phyloP scores from a whole-genome alignment of 1,140 invertebrate genomes.

The Zaprionus davidi region DNA sequence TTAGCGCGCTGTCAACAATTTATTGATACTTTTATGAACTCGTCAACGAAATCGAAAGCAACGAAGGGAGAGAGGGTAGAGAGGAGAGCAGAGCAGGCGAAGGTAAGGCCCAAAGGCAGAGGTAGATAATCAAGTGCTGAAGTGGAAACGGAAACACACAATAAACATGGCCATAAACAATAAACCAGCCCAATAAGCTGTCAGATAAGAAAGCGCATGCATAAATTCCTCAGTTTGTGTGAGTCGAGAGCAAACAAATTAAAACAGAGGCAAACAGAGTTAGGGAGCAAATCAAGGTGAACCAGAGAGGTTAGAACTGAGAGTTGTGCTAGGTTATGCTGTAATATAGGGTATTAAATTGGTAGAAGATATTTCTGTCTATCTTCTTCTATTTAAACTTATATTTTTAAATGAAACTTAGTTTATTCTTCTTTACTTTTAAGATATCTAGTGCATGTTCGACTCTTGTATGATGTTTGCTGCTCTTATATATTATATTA shows the following conservation, averaged over 20 bases:
- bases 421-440: too few relatives aligned
- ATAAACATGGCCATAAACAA: conserved; percentile 62
- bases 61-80: not conserved
- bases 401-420: too few relatives aligned
- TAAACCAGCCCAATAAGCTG: conserved; percentile 49
- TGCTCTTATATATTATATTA: too few relatives aligned
- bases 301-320: too few relatives aligned
- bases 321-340: not conserved
- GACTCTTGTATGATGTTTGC: too few relatives aligned
- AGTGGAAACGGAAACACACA: conserved; percentile 46
- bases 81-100: not conserved
- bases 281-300: conserved; percentile 15
- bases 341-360: not conserved
- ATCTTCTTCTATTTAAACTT: too few relatives aligned
- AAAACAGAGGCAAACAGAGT: conserved; percentile 55
- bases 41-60: conserved; percentile 18
- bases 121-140: conserved; percentile 66
- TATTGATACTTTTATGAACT: conserved; percentile 58
- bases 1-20: conserved; percentile 45
- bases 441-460: too few relatives aligned
- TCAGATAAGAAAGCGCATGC: conserved; percentile 11
- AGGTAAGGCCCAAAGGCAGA: conserved; percentile 22
- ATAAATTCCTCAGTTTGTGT: not conserved
- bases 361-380: not conserved
- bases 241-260: not conserved